Evolutionary conservation across 2,888 invertebrate genomes (phyloP), one percentile per base, ranked within the genome.

Genomic region (Cerceris ruficornis): DNA sequence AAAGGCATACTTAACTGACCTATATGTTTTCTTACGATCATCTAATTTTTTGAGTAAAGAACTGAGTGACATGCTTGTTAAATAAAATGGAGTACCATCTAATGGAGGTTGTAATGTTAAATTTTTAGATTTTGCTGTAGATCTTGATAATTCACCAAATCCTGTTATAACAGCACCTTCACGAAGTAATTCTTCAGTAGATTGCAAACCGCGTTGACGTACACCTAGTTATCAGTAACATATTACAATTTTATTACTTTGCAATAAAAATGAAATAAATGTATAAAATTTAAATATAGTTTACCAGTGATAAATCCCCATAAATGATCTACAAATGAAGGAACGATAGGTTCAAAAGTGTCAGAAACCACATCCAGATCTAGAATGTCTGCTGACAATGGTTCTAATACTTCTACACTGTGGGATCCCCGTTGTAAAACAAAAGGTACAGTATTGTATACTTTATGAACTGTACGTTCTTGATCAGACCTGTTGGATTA

Each of bases 341-440:
- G 94, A 0, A 95, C 94, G 86, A 95, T 95, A 0, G 97, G 96
- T 89, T 96, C 96, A 91, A 97, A 98, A 77, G 95, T 95, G 92
- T 97, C 97, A 55, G 96, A 96, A 82, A 98, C 95, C 0, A 96
- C 95, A 87, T 97, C 97, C 93, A 98, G 94, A 87, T 97, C 96
- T 93, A 95, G 90, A 87, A 96, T 94, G 84, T 96, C 95, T 0
- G 97, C 96, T 69, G 96, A 94, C 69, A 96, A 91, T 0, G 95
- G 96, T 91, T 98, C 97, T 4, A 95, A 92, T 64, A 98, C 94
- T 93, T 97, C 96, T 49, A 98, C 95, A 76, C 94, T 94, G 83
- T 93, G 92, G 42, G 93, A 93, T 13, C 95, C 95, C 73, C 92
- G 93, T 88, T 93, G 94, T 67, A 98, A 92, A 61, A 95, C 95